A percentile compares a stretch with the other conserved stretches of the same genome.
Evolutionary conservation across 2,113 vertebrate genomes (phyloP).

Genomic region (Emydocephalus ijimae): DNA sequence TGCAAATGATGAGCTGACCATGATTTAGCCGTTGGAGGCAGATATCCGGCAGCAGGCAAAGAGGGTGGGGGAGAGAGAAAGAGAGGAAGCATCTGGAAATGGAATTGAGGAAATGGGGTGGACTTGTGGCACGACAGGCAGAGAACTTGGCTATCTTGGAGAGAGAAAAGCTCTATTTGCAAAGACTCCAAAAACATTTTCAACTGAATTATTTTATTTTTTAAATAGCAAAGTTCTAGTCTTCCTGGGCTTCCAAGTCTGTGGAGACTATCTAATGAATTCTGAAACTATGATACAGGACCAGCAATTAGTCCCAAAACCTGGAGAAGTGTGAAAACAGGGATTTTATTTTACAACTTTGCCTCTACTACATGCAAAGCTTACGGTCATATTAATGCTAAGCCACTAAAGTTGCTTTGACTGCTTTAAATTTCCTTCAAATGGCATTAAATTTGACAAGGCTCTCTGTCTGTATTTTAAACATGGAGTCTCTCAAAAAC

Average conservation of each 20-base stretch:
- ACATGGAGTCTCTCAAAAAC: not conserved
- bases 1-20: not conserved
- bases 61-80: not conserved
- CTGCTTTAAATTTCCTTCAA: not conserved
- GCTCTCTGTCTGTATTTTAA: not conserved
- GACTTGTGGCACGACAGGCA: not conserved
- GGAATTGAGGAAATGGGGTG: not conserved
- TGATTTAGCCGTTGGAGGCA: not conserved
- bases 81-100: conserved; percentile 1
- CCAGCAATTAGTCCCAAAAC: not conserved
- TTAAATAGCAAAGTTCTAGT: not conserved
- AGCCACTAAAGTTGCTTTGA: not conserved
- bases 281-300: not conserved
- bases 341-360: not conserved
- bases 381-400: not conserved
- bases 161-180: fast-evolving
- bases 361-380: not conserved
- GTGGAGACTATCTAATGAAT: not conserved
- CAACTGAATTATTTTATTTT: not conserved
- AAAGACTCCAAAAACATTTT: not conserved
- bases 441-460: not conserved
- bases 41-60: not conserved
- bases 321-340: not conserved
- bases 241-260: not conserved
- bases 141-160: not conserved